Evolutionary conservation across 2,113 vertebrate genomes (phyloP).

Genomic region (Pseudonaja textilis): DNA sequence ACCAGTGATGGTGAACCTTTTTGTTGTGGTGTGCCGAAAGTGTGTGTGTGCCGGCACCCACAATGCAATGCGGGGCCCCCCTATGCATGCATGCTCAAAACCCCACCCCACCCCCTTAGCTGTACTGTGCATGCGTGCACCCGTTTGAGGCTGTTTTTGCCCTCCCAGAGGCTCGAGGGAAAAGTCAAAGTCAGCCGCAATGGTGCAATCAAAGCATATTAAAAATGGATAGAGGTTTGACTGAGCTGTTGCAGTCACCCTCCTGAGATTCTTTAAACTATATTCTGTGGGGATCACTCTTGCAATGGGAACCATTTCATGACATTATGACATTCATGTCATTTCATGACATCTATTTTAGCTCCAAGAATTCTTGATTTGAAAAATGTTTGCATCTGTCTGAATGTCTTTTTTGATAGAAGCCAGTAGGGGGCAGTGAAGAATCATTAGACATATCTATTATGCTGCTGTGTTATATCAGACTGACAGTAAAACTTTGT

Average conservation of each 20-base stretch:
- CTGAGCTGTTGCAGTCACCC: not conserved
- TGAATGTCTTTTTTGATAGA: not conserved
- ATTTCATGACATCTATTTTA: not conserved
- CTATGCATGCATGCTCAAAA: too few species aligned
- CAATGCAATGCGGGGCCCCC: too few species aligned
- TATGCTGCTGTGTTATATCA: slow-evolving; percentile 16
- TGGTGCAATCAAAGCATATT: not conserved
- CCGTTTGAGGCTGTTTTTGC: too few species aligned
- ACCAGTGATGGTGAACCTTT: too few species aligned
- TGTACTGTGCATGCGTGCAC: too few species aligned
- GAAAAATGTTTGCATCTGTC: not conserved
- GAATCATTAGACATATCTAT: not conserved
- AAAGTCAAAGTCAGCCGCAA: not conserved
- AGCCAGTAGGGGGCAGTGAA: slow-evolving; percentile 16
- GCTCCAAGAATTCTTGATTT: not conserved
- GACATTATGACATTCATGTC: too few species aligned
- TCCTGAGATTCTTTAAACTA: not conserved
- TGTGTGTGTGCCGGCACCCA: too few species aligned
- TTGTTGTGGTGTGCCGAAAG: too few species aligned
- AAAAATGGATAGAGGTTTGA: not conserved
- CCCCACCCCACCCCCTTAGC: too few species aligned
- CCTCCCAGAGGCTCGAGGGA: too few species aligned
- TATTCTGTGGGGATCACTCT: not conserved
- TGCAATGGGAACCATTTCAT: not conserved
- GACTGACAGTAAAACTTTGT: slow-evolving; percentile 23